Conservation (phyloP, 2,113 vertebrate genomes). For the Eptatretus burgeri region DNA sequence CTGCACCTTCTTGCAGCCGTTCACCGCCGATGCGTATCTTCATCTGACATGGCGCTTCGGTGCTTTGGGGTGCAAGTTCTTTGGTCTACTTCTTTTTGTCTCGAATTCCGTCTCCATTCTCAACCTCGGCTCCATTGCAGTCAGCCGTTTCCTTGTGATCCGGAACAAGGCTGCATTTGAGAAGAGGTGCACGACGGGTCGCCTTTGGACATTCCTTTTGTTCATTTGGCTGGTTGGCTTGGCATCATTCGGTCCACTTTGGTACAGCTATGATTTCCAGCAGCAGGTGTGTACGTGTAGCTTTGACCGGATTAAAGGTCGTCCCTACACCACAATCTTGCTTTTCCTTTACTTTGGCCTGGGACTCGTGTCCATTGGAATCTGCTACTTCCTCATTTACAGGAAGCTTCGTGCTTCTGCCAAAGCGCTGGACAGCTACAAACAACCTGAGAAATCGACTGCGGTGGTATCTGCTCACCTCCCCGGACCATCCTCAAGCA, state of each 20-base stretch:
- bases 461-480: too few species aligned
- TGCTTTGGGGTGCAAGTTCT: background rate
- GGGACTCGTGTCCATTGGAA: constrained; percentile 29
- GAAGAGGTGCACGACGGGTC: background rate
- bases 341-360: constrained; percentile 37
- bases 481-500: too few species aligned
- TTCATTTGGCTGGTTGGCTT: background rate
- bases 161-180: background rate
- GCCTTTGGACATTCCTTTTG: background rate
- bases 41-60: background rate
- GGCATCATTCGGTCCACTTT: background rate
- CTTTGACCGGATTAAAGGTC: constrained; percentile 32
- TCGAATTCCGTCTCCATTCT: constrained; percentile 8
- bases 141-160: constrained; percentile 4
- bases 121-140: constrained; percentile 1
- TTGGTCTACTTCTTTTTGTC: constrained; percentile 4
- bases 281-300: constrained; percentile 35
- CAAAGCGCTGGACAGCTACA: constrained; percentile 23
- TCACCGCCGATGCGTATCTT: background rate
- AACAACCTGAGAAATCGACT: background rate
- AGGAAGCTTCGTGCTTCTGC: constrained; percentile 23
- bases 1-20: constrained; percentile 6
- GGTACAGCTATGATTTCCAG: constrained; percentile 2
- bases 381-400: constrained; percentile 44
- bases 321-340: constrained; percentile 39